Base-by-base conservation (phyloP, 2,888 invertebrate species). In the Sarcophaga subvicina region DNA sequence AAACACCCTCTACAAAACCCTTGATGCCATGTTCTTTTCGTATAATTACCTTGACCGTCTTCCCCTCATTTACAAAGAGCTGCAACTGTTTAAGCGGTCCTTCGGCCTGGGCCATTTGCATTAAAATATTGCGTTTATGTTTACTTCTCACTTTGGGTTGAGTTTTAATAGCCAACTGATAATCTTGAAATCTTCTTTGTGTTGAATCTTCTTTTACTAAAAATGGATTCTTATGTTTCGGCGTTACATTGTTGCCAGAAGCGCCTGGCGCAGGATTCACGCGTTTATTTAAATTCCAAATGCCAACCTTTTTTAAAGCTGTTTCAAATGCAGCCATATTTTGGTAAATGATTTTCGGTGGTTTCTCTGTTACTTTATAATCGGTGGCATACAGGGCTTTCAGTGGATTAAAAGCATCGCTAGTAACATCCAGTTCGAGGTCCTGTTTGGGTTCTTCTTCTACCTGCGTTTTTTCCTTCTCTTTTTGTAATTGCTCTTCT, bases 1-100 rank as follows among this genome's bases (percentile, higher is more conserved):
- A 93, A 89, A 95, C 96, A 1, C 97, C 99, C 86, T 96, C 95
- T 85, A 97, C 95, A 86, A 95, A 95, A 4, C 98, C 98, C 80
- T 98, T 94, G 37, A 98, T 94, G 14, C 96, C 95, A 60, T 94
- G 94, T 37, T 95, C 96, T 89, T 95, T 95, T 78, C 98, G 95
- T 0, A 97, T 97, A 91, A 96, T 95, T 66, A 93, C 90, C 59
- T 90, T 91, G 3, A 94, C 85, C 4, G 89, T 89, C 0, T 60
- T 62, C 5, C 37, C 37, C 12, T 77, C 66, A 12, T 8, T 6
- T 1, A 76, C 69, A 10, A 85, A 49, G 3, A 86, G 71, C 0
- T 88, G 67, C 17, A 97, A 93, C n/a, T 94, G 92, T 1, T 94
- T 93, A 47, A 97, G 92, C 0, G 97, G 97, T 0, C 97, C 94